Evolutionary conservation across 1,140 invertebrate species (phyloP), one percentile per base, ranked within the genome.

Genomic region (Drosophila mayri): DNA sequence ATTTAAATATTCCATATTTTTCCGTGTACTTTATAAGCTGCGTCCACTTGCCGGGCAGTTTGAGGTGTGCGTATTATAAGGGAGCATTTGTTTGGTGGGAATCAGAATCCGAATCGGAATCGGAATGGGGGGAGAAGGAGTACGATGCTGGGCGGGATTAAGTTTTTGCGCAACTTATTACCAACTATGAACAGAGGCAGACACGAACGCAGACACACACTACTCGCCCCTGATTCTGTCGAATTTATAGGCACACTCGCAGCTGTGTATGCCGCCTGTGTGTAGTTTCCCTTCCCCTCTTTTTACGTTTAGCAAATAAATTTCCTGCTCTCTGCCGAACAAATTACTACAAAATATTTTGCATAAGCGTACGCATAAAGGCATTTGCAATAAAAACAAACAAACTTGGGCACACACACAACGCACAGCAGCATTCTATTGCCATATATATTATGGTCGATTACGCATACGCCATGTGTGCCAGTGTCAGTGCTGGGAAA

Each of bases 311-410:
- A 11, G 81, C 79, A 78, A 85, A 85, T 86, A 86, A 78, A 85
- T 86, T 86, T 66, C 37, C 43, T 82, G 64, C 52, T 55, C 55
- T 37, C 76, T 88, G 68, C 50, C 66, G 67, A 63, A 90, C 84
- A 90, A 88, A 88, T 88, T 90, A 84, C 77, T 81, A 71, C 81
- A 84, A 88, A 90, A 88, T 90, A 90, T 90, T 88, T 90, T 90
- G 84, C 84, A 87, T 88, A 82, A 65, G 64, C 59, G 50, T 73
- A 68, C 80, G 73, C 80, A 87, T 84, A 62, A 81, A 74, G 78
- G 77, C 70, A 84, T 87, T 88, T 88, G 68, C 76, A 79, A 87
- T 88, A 84, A 77, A 88, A 88, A 68, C 76, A 87, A 83, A 82
- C 66, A 87, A 66, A 65, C 57, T 44, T 44, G 37, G 46, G 37